Percentiles rank a stretch among this genome's conserved stretches.
These are phyloP conservation scores for Pharmacophagus antenor DNA, from an alignment of 2,888 invertebrate genomes.

Conservation along the genomic window DNA sequence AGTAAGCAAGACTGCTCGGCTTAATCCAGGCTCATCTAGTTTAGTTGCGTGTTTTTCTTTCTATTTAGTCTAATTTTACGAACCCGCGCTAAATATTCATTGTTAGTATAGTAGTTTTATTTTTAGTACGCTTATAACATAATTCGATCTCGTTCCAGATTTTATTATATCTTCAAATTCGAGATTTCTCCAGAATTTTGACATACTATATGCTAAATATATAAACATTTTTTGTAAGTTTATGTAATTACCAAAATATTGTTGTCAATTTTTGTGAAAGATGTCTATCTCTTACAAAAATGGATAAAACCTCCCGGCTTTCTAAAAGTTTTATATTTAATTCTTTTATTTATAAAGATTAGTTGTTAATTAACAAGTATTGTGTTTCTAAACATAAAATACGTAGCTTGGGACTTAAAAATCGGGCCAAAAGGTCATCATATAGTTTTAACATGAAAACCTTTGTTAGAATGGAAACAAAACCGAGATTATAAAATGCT, in stretches of 20 bases:
- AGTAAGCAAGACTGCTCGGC: constrained; percentile 7
- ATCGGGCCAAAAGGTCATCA: constrained; percentile 12
- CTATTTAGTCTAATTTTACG: background rate
- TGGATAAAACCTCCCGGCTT: too few species aligned
- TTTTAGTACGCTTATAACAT: background rate
- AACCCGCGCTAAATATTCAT: background rate
- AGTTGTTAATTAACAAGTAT: too few species aligned
- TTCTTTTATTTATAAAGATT: too few species aligned
- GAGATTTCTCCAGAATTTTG: too few species aligned
- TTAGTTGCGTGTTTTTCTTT: constrained; percentile 5
- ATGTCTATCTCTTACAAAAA: too few species aligned
- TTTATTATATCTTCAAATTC: too few species aligned
- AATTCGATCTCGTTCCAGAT: background rate
- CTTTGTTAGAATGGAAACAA: constrained; percentile 20
- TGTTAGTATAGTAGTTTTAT: background rate
- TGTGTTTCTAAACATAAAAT: background rate
- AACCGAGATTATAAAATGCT: constrained; percentile 8
- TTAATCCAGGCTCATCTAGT: constrained; percentile 7
- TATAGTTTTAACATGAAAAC: constrained; percentile 10
- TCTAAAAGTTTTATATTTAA: too few species aligned
- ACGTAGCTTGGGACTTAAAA: background rate
- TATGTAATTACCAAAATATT: too few species aligned
- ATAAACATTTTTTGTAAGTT: too few species aligned
- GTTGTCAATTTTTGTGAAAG: too few species aligned
- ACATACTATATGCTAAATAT: too few species aligned